Conservation (phyloP, 2,888 invertebrate genomes). For the Halictus ligatus region DNA sequence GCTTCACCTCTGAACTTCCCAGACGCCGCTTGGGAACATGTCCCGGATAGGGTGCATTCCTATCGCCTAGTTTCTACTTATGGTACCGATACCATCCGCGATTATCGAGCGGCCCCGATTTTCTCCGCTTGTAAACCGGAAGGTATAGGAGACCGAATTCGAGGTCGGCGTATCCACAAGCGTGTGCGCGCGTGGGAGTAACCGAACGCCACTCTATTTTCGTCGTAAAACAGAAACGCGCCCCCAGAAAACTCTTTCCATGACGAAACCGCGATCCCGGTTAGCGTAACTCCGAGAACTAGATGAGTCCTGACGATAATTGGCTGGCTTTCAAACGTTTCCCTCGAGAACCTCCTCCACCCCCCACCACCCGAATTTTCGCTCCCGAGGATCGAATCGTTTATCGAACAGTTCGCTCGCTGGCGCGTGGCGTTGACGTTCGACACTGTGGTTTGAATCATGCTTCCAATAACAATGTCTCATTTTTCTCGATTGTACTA, state of each 20-base stretch:
- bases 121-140: not conserved
- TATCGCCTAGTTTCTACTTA: slow-evolving; percentile 3
- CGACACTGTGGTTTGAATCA: not conserved
- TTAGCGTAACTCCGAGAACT: slow-evolving; percentile 21
- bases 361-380: not conserved
- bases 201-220: slow-evolving; percentile 49
- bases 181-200: slow-evolving; percentile 14
- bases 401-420: not conserved
- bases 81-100: not conserved
- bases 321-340: slow-evolving; percentile 3
- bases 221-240: slow-evolving; percentile 51
- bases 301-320: not conserved
- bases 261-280: slow-evolving; percentile 30
- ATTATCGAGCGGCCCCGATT: slow-evolving; percentile 7
- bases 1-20: not conserved
- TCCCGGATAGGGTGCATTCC: slow-evolving; percentile 5
- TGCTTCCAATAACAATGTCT: not conserved
- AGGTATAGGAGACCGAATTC: not conserved
- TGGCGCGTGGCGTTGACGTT: not conserved
- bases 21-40: not conserved
- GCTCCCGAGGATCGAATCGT: not conserved
- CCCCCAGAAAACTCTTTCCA: slow-evolving; percentile 24
- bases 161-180: slow-evolving; percentile 20
- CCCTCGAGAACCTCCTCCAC: no score
- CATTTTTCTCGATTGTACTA: not conserved